Conservation (phyloP, 2,888 invertebrate genomes). For the Cataglyphis cursor region DNA sequence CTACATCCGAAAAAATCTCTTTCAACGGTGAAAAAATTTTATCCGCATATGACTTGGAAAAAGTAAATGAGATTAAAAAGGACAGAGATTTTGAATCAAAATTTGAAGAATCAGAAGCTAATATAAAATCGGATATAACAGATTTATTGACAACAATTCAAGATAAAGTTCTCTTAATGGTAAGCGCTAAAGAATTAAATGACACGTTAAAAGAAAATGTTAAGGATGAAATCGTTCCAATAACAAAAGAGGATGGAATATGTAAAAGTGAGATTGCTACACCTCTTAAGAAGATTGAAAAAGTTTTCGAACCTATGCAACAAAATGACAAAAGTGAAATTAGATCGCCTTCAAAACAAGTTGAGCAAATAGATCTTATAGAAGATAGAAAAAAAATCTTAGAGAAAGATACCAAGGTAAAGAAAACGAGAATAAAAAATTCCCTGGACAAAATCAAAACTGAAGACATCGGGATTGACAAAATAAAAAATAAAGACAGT, state of each 20-base stretch:
- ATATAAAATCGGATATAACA: neutral
- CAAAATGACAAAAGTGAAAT: constrained; percentile 15
- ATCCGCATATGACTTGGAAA: neutral
- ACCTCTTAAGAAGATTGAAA: neutral
- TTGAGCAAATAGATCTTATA: neutral
- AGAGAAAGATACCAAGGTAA: neutral
- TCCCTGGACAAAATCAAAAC: neutral
- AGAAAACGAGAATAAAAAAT: constrained; percentile 1
- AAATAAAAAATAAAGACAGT: constrained; percentile 16
- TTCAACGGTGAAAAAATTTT: neutral
- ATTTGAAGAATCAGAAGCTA: neutral
- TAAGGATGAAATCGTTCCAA: neutral
- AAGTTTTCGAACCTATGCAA: constrained; percentile 10
- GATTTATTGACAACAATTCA: constrained; percentile 20
- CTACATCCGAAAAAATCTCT: neutral
- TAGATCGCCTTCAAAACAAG: constrained; percentile 12
- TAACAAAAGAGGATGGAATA: neutral
- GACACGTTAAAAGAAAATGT: neutral
- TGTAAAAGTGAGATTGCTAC: constrained; percentile 1
- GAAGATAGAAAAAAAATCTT: neutral
- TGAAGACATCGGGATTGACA: neutral
- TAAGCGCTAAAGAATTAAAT: neutral
- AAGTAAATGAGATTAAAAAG: neutral
- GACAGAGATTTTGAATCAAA: neutral
- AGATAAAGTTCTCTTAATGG: neutral